phyloP scores from a whole-genome alignment of 2,888 invertebrate species.

The Microctonus brassicae region DNA sequence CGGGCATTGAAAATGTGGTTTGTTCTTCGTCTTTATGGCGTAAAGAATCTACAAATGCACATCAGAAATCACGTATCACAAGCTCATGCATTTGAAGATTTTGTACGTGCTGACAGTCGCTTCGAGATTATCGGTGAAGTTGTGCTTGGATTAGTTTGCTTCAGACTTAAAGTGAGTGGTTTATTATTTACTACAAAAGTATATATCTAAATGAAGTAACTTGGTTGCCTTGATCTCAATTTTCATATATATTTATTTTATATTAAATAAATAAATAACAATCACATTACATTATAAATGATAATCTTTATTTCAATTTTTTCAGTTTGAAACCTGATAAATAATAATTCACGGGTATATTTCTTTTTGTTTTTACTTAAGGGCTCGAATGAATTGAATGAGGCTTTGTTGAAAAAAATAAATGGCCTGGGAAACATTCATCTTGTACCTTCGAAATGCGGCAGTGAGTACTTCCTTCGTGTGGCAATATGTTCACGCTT shows the following conservation, averaged over 20 bases:
- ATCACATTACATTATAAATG: background rate
- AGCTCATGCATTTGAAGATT: slow-evolving; percentile 88
- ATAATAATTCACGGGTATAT: background rate
- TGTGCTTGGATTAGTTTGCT: slow-evolving; percentile 96
- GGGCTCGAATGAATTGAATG: slow-evolving; percentile 86
- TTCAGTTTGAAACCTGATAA: no score
- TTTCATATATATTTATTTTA: background rate
- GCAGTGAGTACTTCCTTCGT: slow-evolving; percentile 86
- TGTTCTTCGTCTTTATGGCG: slow-evolving; percentile 89
- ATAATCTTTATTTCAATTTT: no score
- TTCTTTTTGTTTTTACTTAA: slow-evolving; percentile 52
- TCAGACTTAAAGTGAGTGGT: slow-evolving; percentile 81
- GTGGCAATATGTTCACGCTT: slow-evolving; percentile 91
- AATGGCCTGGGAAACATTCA: slow-evolving; percentile 93
- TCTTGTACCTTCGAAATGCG: slow-evolving; percentile 90
- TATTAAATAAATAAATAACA: background rate
- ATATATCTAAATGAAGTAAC: slow-evolving; percentile 3
- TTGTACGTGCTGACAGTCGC: slow-evolving; percentile 81
- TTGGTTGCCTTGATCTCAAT: slow-evolving; percentile 24
- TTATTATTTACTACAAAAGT: background rate
- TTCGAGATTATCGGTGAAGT: slow-evolving; percentile 94
- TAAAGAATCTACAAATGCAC: slow-evolving; percentile 87
- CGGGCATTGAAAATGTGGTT: slow-evolving; percentile 96
- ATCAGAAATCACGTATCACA: slow-evolving; percentile 88
- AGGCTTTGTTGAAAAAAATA: slow-evolving; percentile 83